phyloP scores from a whole-genome alignment of 1,140 invertebrate genomes.

The Drosophila erecta region DNA sequence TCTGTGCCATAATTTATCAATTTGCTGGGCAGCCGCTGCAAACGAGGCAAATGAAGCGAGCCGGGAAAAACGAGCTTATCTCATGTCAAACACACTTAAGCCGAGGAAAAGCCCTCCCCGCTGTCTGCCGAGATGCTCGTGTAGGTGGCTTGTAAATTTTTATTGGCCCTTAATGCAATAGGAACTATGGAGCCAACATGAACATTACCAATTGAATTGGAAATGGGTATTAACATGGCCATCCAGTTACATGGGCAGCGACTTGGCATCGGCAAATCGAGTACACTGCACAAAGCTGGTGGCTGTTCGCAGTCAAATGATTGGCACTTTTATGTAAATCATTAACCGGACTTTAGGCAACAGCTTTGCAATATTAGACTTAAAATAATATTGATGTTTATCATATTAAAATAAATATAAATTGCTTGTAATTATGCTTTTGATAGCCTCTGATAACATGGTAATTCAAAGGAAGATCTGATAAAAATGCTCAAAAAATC shows the following conservation, averaged over 20 bases:
- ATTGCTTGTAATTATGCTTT: background rate
- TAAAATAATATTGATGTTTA: too few relatives aligned
- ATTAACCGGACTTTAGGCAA: too few relatives aligned
- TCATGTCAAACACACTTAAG: slow-evolving; percentile 74
- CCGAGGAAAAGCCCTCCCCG: slow-evolving; percentile 22
- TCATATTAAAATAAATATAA: too few relatives aligned
- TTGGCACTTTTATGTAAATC: too few relatives aligned
- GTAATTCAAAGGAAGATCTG: background rate
- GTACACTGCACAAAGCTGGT: background rate
- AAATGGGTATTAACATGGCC: slow-evolving; percentile 65
- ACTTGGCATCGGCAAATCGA: background rate
- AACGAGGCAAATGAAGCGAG: slow-evolving; percentile 63
- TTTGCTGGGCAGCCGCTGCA: slow-evolving; percentile 39
- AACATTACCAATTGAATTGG: slow-evolving; percentile 69
- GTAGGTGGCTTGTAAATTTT: slow-evolving; percentile 61
- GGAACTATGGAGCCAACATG: slow-evolving; percentile 31
- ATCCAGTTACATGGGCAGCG: slow-evolving; percentile 25
- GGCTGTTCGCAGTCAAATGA: background rate
- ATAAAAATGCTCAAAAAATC: background rate
- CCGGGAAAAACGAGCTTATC: slow-evolving; percentile 67
- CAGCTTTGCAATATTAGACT: too few relatives aligned
- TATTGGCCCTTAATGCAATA: slow-evolving; percentile 71
- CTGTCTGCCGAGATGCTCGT: slow-evolving; percentile 15
- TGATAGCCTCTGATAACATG: background rate
- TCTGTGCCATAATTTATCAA: slow-evolving; percentile 74